Evolutionary conservation across 2,797 vertebrate genomes (phyloP), one percentile per base, ranked within the genome.

Genomic region (Lutjanus argentimaculatus): DNA sequence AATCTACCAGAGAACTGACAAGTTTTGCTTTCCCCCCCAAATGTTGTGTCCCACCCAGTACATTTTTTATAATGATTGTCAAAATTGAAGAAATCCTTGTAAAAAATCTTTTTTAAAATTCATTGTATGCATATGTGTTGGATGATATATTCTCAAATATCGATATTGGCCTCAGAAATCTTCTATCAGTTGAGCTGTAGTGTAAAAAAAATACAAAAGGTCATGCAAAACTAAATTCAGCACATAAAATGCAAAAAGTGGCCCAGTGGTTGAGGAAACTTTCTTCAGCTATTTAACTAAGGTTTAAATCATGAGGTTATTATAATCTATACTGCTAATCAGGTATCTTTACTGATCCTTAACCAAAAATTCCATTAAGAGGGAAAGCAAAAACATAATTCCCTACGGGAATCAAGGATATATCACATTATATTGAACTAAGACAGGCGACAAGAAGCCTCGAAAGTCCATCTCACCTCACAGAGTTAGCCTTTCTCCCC

Each of bases 401-500:
- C 40, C 19, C n/a, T 8, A 10, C 1, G 5, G 16, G 36, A 61
- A 56, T 42, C 10, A 43, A 65, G 21, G 30, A 36, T 0, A 0
- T 21, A 64, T 56, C 42, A 16, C 1, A 12, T 51, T 7, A 17
- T 42, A 8, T 4, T 66, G 22, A 72, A 48, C 25, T 22, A 17
- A 55, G 2, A 63, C 0, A 0, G 5, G 21, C 22, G 19, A 25
- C 2, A 14, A 16, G 17, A 11, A 45, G 3, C 30, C 30, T 36
- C 4, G 30, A 72, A 43, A 69, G 42, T 1, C 19, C 21, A 30
- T 64, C 89, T 95, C 95, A 99, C 98, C 97, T 97, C 82, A 94
- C 4, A 55, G 95, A 96, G 88, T 97, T 97, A 0, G 95, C 95
- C 56, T 84, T 95, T 70, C 95, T 96, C 73, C 97, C 95, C 83